Base-by-base conservation (phyloP, 2,888 invertebrate genomes). In the Drosophila melanosoma region DNA sequence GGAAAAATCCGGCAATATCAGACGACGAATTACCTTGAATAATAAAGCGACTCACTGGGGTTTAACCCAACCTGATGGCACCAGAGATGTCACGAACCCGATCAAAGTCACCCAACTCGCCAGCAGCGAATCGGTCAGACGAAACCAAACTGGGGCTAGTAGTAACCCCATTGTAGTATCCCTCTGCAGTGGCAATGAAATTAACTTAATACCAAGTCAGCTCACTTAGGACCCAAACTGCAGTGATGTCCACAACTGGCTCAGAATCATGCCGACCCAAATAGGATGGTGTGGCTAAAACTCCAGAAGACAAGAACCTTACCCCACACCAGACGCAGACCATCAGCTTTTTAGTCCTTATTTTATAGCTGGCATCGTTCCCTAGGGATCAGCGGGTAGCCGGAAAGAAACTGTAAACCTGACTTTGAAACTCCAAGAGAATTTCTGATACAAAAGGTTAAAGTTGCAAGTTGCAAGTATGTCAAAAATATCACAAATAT, bases 311-410 rank as follows among this genome's bases (percentile, higher is more conserved):
- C 20, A 20, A 42, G 11, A 6, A 20, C 29, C 15, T 32, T 10
- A 12, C 3, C 29, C 32, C 20, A 40, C 20, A 32, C 10, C 5
- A 40, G 40, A 40, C 40, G 20, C 42, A 20, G 23, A 15, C 3
- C 10, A 20, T 40, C 15, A 32, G 32, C 32, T 59, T 59, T 6
- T 59, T 6, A 59, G 35, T 26, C 60, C 60, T 29, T 53, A 61
- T 40, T 32, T 53, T 17, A 53, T 61, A 12, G 53, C 53, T 40
- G 54, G 15, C 12, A 35, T 20, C 5, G 29, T 12, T 15, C 58
- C 35, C 23, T n/a, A 3, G 7, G 48, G 42, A 11, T 7, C 20
- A 29, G 29, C 20, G 8, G 12, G 10, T 29, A n/a, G 6, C 54
- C 3, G 11, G 3, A 54, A 38, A 54, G 11, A 15, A 15, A 20